Evolutionary conservation across 1,140 invertebrate genomes (phyloP).

Genomic region (Odontomachus brunneus): DNA sequence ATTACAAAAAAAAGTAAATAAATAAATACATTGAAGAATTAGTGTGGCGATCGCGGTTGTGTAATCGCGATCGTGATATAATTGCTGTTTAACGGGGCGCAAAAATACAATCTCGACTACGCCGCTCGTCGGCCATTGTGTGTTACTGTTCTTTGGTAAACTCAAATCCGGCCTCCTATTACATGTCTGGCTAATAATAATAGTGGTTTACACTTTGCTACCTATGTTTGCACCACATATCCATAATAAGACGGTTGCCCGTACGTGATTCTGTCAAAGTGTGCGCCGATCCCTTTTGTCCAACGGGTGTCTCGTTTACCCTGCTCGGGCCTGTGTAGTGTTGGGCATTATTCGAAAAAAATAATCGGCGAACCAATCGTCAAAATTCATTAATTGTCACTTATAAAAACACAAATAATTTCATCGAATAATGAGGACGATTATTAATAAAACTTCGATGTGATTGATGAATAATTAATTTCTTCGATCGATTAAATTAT

Average conservation of each 20-base stretch:
- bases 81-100: conserved; percentile 48
- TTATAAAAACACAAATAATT: no score
- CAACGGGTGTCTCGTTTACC: conserved; percentile 65
- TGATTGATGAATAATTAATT: no score
- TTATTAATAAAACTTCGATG: no score
- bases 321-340: not conserved
- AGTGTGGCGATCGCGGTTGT: not conserved
- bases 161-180: conserved; percentile 67
- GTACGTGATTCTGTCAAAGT: conserved; percentile 51
- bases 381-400: no score
- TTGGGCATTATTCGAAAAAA: no score
- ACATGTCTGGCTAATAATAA: conserved; percentile 79
- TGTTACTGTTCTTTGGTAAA: conserved; percentile 64
- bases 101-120: conserved; percentile 56
- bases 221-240: conserved; percentile 77
- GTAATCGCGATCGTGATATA: conserved; percentile 45
- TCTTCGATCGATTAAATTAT: no score
- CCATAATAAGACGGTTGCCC: conserved; percentile 70
- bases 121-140: conserved; percentile 58
- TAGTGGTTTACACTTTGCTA: conserved; percentile 81
- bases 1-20: conserved; percentile 16
- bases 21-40: no score
- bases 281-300: conserved; percentile 52
- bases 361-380: no score
- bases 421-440: no score